Evolutionary conservation across 2,797 vertebrate genomes (phyloP).

Genomic region (Pseudocheirus occidentalis): DNA sequence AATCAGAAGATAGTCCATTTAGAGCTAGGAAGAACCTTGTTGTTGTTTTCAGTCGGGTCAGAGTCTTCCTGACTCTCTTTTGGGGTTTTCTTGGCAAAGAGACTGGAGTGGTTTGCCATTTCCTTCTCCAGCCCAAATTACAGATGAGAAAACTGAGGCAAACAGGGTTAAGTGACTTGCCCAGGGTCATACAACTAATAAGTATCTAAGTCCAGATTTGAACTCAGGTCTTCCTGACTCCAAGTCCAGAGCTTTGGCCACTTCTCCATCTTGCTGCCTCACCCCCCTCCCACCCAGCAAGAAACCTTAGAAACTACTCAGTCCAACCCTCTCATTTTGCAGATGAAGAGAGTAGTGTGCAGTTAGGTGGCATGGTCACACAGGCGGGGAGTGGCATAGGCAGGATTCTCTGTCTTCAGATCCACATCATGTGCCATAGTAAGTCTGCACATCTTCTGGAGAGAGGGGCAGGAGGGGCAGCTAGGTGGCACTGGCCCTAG

Average conservation of each 20-base stretch:
- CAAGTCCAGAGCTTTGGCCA: background rate
- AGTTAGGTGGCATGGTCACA: background rate
- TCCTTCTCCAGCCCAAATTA: background rate
- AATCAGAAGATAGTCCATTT: background rate
- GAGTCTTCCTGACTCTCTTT: background rate
- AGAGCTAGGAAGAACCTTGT: background rate
- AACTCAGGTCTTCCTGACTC: background rate
- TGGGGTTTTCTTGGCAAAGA: background rate
- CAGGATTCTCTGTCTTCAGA: background rate
- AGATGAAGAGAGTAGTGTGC: background rate
- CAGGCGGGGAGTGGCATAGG: background rate
- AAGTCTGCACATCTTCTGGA: background rate
- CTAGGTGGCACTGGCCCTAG: too few relatives aligned
- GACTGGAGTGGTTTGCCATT: background rate
- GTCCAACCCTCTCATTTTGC: background rate
- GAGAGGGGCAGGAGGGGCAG: too few relatives aligned
- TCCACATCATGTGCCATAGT: background rate
- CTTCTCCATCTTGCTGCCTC: background rate
- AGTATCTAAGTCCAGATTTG: background rate
- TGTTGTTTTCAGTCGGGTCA: background rate
- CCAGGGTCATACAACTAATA: background rate
- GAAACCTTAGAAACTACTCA: background rate
- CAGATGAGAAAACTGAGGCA: background rate
- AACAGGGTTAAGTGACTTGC: background rate
- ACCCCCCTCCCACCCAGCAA: background rate